phyloP scores from a whole-genome alignment of 2,797 vertebrate genomes.

The Peromyscus eremicus region DNA sequence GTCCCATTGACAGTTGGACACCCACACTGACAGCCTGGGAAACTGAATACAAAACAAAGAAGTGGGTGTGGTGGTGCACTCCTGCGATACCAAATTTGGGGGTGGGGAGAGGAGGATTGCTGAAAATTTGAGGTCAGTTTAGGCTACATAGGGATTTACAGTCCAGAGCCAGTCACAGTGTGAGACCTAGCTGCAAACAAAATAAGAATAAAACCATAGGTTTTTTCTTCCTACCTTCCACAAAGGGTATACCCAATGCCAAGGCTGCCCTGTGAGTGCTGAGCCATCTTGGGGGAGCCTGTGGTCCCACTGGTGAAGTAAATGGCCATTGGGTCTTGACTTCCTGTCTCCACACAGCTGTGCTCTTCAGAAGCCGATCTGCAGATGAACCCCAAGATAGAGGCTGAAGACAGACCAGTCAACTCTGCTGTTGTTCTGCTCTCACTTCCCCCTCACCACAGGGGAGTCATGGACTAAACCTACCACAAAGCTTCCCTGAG shows the following conservation, averaged over 20 bases:
- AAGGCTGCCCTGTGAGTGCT: conserved; percentile 89
- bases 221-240: conserved; percentile 85
- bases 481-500: background rate
- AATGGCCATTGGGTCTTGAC: conserved; percentile 89
- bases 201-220: background rate
- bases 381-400: background rate
- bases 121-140: background rate
- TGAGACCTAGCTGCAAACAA: background rate
- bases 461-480: background rate
- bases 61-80: background rate
- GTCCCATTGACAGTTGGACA: background rate
- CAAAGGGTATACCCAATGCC: conserved; percentile 87
- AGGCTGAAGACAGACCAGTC: background rate
- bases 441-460: background rate
- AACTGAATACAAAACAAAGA: background rate
- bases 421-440: background rate
- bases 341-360: conserved; percentile 87
- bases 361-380: conserved; percentile 87
- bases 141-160: background rate
- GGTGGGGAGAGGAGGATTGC: background rate
- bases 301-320: conserved; percentile 92
- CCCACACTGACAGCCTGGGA: background rate
- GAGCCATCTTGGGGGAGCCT: conserved; percentile 90
- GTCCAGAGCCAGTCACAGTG: background rate
- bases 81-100: background rate